Percentiles rank a stretch among this genome's conserved stretches.
phyloP scores from a whole-genome alignment of 2,113 vertebrate genomes.

The Gnathonemus echidnorhynchus region DNA sequence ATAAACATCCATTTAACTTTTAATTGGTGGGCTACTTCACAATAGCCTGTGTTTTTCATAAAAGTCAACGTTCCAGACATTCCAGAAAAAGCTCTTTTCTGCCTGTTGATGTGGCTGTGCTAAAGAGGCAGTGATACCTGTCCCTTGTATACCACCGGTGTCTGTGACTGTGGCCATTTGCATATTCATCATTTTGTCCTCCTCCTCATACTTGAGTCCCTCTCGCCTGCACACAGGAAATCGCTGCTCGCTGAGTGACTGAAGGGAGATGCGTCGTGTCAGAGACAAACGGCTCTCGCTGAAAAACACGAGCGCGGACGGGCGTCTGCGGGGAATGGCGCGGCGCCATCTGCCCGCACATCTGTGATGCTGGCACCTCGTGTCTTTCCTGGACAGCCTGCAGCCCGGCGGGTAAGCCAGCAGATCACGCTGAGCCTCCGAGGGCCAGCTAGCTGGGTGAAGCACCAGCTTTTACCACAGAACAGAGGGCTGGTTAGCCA shows the following conservation, averaged over 20 bases:
- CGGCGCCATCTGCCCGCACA: neutral
- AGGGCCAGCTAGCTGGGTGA: neutral
- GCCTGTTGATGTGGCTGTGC: neutral
- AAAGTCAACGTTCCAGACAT: neutral
- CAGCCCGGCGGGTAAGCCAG: neutral
- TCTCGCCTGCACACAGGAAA: neutral
- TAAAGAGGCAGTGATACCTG: neutral
- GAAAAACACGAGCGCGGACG: neutral
- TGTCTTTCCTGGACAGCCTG: conserved; percentile 1
- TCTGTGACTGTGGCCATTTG: neutral
- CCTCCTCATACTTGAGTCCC: neutral
- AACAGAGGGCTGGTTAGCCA: neutral
- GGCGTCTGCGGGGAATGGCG: neutral
- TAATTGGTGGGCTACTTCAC: neutral
- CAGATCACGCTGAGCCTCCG: neutral
- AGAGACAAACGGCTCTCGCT: neutral
- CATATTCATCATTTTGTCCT: neutral
- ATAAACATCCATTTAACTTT: neutral
- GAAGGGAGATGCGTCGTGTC: neutral
- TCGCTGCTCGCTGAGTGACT: neutral
- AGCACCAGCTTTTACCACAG: neutral
- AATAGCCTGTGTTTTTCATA: neutral
- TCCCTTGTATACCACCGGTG: too few relatives aligned
- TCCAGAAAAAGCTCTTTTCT: neutral
- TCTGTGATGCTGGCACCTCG: neutral